Percentiles rank a stretch among this genome's conserved stretches.
These are phyloP conservation scores for Acronicta aceris DNA, from an alignment of 2,888 invertebrate species.

Conservation along the genomic window DNA sequence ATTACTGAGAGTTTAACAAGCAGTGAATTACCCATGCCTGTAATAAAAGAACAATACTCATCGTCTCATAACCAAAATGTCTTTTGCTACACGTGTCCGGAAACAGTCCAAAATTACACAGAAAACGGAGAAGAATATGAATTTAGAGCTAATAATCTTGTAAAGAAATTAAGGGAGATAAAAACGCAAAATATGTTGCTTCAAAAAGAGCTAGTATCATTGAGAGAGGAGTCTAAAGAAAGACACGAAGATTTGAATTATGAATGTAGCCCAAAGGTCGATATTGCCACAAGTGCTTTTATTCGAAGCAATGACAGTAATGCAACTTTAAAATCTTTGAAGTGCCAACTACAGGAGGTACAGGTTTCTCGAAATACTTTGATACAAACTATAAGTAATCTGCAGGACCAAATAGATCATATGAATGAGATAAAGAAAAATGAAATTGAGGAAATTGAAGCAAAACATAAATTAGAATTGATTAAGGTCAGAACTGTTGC, in stretches of 20 bases:
- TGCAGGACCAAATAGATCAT: constrained; percentile 72
- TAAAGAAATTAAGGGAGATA: constrained; percentile 78
- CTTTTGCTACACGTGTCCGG: constrained; percentile 61
- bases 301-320: constrained; percentile 63
- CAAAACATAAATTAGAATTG: constrained; percentile 73
- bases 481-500: constrained; percentile 65
- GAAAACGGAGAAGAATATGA: constrained; percentile 63
- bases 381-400: constrained; percentile 66
- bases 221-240: constrained; percentile 67
- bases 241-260: constrained; percentile 51
- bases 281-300: constrained; percentile 65
- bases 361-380: constrained; percentile 70
- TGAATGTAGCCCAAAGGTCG: constrained; percentile 59
- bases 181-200: constrained; percentile 78
- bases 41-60: constrained; percentile 25
- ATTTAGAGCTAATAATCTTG: constrained; percentile 73
- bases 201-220: constrained; percentile 68
- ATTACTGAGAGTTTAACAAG: constrained; percentile 51
- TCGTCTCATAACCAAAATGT: constrained; percentile 48
- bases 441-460: constrained; percentile 74
- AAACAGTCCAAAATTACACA: constrained; percentile 25
- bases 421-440: constrained; percentile 69
- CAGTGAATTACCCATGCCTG: constrained; percentile 25
- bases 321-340: constrained; percentile 67
- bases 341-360: constrained; percentile 71